Percentiles rank a stretch among this genome's conserved stretches.
Evolutionary conservation across 2,113 vertebrate species (phyloP).

Genomic region (Eulacestoma nigropectus): DNA sequence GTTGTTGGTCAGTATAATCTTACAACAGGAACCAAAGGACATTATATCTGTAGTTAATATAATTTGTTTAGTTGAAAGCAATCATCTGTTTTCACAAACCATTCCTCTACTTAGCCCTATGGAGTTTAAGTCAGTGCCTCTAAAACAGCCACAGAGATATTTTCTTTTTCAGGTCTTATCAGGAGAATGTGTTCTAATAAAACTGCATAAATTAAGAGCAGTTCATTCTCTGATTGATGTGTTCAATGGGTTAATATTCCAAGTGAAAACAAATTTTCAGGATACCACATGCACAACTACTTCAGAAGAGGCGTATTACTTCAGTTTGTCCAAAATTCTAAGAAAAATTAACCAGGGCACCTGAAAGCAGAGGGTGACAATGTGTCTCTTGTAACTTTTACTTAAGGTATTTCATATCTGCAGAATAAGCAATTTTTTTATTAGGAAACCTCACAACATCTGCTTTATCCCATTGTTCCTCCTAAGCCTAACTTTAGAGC

Average conservation of each 20-base stretch:
- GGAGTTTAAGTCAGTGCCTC: neutral
- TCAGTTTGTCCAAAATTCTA: neutral
- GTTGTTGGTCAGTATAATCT: neutral
- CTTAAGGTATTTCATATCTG: neutral
- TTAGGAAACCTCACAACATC: neutral
- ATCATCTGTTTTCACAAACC: neutral
- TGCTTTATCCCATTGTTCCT: neutral
- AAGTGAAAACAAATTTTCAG: neutral
- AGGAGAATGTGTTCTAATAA: neutral
- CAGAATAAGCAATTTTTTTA: neutral
- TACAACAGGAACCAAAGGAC: neutral
- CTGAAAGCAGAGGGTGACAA: neutral
- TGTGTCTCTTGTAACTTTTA: neutral
- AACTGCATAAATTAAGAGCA: neutral
- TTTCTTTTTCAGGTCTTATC: neutral
- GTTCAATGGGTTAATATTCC: neutral
- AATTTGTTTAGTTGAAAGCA: neutral
- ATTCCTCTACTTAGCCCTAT: neutral
- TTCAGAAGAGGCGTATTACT: neutral
- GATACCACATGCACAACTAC: neutral
- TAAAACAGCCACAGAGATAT: neutral
- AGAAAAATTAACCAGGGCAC: neutral
- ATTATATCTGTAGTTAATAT: neutral
- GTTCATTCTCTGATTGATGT: neutral
- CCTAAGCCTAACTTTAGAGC: neutral